A percentile compares a stretch with the other conserved stretches of the same genome.
phyloP scores from a whole-genome alignment of 2,113 vertebrate species.

The Pelmatolapia mariae region DNA sequence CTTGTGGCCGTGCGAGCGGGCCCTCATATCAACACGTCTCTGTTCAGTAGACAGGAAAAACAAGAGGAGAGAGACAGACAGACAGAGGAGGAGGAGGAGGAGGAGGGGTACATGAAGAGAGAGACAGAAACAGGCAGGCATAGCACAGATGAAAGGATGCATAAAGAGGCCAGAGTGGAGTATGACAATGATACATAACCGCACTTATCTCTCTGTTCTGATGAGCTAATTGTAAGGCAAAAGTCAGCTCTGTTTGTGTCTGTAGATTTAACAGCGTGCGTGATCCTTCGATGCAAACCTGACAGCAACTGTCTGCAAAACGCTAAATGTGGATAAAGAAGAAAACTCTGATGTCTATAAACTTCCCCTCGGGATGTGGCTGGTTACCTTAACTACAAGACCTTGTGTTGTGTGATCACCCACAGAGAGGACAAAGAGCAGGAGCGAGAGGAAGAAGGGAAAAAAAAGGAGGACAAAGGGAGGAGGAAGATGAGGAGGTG shows the following conservation, averaged over 20 bases:
- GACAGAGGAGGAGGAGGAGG: background rate
- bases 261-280: background rate
- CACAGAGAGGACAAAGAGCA: constrained; percentile 40
- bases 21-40: constrained; percentile 70
- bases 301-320: background rate
- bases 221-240: constrained; percentile 47
- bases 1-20: constrained; percentile 50
- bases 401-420: constrained; percentile 79
- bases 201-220: constrained; percentile 30
- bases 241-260: constrained; percentile 9
- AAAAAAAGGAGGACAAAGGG: background rate
- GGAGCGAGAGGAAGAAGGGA: background rate
- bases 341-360: constrained; percentile 78
- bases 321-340: background rate
- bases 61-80: constrained; percentile 38
- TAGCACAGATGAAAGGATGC: constrained; percentile 53
- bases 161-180: constrained; percentile 36
- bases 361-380: constrained; percentile 75
- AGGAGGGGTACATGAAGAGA: background rate
- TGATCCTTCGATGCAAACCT: background rate
- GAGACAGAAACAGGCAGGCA: constrained; percentile 45
- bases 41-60: constrained; percentile 71
- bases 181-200: constrained; percentile 50
- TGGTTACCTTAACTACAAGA: constrained; percentile 79
- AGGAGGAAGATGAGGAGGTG: background rate